These are phyloP conservation scores for Macrocentrus cingulum DNA, from an alignment of 1,140 invertebrate genomes.

Conservation along the genomic window DNA sequence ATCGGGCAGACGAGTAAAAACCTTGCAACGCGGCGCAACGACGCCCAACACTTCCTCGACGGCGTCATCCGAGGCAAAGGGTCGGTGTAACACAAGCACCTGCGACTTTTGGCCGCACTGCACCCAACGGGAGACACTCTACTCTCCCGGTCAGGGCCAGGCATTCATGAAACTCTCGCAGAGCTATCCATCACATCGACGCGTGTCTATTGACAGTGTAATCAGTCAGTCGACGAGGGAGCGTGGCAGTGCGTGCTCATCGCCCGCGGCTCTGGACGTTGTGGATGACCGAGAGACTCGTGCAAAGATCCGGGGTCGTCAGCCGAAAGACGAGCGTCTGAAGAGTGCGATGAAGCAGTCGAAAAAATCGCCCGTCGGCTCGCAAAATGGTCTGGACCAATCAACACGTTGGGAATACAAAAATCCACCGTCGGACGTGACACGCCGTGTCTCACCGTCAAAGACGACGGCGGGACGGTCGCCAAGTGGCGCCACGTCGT, in stretches of 20 bases:
- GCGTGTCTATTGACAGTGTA: conserved; percentile 38
- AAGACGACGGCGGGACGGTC: conserved; percentile 43
- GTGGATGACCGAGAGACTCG: conserved; percentile 45
- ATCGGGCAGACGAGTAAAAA: conserved; percentile 42
- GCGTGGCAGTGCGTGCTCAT: conserved; percentile 48
- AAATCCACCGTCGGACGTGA: conserved; percentile 27
- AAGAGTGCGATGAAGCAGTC: conserved; percentile 44
- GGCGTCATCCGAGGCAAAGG: conserved; percentile 41
- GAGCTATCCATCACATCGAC: conserved; percentile 61
- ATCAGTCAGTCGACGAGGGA: conserved; percentile 28
- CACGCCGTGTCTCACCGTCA: conserved; percentile 52
- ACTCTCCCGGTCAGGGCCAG: conserved; percentile 44
- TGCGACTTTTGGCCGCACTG: conserved; percentile 65
- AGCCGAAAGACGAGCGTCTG: conserved; percentile 36
- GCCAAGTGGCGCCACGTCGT: conserved; percentile 41
- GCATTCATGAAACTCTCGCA: conserved; percentile 61
- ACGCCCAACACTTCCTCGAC: conserved; percentile 48
- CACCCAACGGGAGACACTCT: conserved; percentile 55
- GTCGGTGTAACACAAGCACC: conserved; percentile 58
- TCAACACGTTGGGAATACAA: conserved; percentile 34
- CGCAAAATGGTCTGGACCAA: conserved; percentile 41
- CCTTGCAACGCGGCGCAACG: conserved; percentile 57
- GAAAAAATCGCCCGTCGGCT: conserved; percentile 39
- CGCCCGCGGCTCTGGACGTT: conserved; percentile 47
- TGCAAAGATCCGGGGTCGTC: too few species aligned